Base-by-base conservation (phyloP, 2,888 invertebrate species). In the Mycalesis mineus region DNA sequence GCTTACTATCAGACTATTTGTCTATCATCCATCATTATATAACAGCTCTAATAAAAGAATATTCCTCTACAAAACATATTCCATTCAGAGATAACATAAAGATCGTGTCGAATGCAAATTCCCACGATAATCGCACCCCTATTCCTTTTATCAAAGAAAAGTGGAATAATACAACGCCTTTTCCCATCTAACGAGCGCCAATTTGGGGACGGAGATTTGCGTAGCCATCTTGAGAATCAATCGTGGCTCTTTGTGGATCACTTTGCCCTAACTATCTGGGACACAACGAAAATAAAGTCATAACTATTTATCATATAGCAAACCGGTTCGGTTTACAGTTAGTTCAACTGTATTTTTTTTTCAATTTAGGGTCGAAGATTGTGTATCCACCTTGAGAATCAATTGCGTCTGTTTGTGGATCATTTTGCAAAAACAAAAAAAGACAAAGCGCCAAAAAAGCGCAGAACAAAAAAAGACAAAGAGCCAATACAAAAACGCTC, bases 151-250 rank as follows among this genome's bases (percentile, higher is more conserved):
- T 57, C 55, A 52, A 57, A 60, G 57, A 52, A 51, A 42, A 44
- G 57, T 40, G 55, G 57, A 57, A 65, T 61, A 61, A 63, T 53
- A 57, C 55, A 48, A 62, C 31, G 42, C 44, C 31, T 47, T 50
- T 52, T 40, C 50, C 52, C 50, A 40, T 29, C 40, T 65, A 65
- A 65, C 60, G 61, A 61, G 61, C 49, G 58, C 50, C 60, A 60
- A 61, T 61, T 65, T 63, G 44, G 50, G 42, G 41, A 29, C 31
- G 39, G 44, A 55, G 60, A 63, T 63, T 61, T 65, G 61, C 58
- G 48, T 65, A 57, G 15, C 29, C 57, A 55, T 56, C 63, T 63
- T 62, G 57, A 58, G 58, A 58, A 62, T 58, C 57, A 57, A 60
- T 61, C 52, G 61, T 39, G 47, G 41, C 56, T 31, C 57, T 63